A percentile compares a stretch with the other conserved stretches of the same genome.
Evolutionary conservation across 2,797 vertebrate species (phyloP).

Genomic region (Echiichthys vipera): DNA sequence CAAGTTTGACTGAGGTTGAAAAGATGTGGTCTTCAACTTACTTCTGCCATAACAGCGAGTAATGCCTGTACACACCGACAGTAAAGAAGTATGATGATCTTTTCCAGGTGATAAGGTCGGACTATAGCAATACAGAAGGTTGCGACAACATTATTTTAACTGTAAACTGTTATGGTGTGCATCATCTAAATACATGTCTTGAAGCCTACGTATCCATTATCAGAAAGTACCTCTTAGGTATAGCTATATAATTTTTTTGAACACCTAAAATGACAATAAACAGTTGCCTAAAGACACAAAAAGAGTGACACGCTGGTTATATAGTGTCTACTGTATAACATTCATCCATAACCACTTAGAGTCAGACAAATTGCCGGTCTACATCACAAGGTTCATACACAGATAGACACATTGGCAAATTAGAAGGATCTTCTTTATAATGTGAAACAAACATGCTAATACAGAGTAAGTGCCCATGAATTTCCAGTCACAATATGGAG

Average conservation of each 20-base stretch:
- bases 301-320: neutral
- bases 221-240: too few species aligned
- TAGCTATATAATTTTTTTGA: too few species aligned
- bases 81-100: neutral
- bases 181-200: neutral
- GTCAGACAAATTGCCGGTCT: too few species aligned
- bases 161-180: neutral
- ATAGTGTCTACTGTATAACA: neutral
- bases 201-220: neutral
- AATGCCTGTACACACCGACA: neutral
- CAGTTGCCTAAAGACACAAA: neutral
- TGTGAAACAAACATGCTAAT: neutral
- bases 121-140: neutral
- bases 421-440: neutral
- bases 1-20: constrained; percentile 47
- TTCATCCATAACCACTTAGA: neutral
- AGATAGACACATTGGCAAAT: neutral
- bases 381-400: neutral
- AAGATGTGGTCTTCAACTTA: constrained; percentile 37
- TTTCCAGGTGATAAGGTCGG: neutral
- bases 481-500: neutral
- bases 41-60: constrained; percentile 9
- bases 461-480: neutral
- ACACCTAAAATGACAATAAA: neutral
- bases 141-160: neutral